phyloP scores from a whole-genome alignment of 1,140 invertebrate genomes.

The Eriosoma lanigerum region DNA sequence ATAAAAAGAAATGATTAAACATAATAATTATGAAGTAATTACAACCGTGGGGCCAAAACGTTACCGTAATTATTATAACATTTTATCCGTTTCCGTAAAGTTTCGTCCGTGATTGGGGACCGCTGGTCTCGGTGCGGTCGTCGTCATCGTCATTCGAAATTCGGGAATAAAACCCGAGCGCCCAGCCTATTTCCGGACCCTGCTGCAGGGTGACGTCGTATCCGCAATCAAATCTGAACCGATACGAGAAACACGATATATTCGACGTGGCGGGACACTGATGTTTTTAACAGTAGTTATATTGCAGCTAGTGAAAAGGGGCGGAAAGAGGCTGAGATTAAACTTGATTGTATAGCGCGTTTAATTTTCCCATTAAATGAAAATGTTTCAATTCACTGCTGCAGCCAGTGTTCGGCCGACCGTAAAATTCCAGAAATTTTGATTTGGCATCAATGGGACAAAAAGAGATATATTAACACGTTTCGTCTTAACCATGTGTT shows the following conservation, averaged over 20 bases:
- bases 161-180: too few species aligned
- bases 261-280: background rate
- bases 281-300: background rate
- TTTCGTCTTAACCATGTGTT: background rate
- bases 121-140: too few species aligned
- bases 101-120: too few species aligned
- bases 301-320: background rate
- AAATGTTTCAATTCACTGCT: background rate
- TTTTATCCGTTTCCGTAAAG: too few species aligned
- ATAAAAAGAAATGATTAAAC: too few species aligned
- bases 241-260: background rate
- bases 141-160: too few species aligned
- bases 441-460: background rate
- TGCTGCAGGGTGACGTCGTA: too few species aligned
- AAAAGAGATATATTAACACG: background rate
- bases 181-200: too few species aligned
- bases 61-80: too few species aligned
- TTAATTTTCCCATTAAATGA: background rate
- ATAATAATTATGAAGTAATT: too few species aligned
- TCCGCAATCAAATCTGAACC: background rate
- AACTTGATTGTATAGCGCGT: background rate
- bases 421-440: constrained; percentile 10
- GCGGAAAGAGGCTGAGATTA: background rate
- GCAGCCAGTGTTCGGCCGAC: background rate
- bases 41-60: too few species aligned